A percentile compares a stretch with the other conserved stretches of the same genome.
Evolutionary conservation across 2,888 invertebrate genomes (phyloP).

Genomic region (Drosophila tanythrix): DNA sequence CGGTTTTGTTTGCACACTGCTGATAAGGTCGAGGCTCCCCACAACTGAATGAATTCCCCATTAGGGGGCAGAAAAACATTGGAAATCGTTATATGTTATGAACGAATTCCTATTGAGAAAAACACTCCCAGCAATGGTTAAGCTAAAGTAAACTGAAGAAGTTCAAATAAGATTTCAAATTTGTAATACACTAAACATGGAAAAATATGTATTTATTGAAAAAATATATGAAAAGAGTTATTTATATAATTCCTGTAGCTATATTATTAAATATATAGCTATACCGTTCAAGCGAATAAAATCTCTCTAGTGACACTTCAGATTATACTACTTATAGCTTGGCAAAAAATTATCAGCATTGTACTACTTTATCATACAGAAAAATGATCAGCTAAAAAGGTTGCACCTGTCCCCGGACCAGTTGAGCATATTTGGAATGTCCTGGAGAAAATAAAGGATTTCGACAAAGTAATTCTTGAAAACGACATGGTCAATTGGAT

Average conservation of each 20-base stretch:
- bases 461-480: neutral
- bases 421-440: too few relatives aligned
- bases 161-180: neutral
- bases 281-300: neutral
- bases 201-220: neutral
- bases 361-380: neutral
- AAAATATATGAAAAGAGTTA: neutral
- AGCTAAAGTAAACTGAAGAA: neutral
- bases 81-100: neutral
- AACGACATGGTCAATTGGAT: too few relatives aligned
- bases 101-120: neutral
- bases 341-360: neutral
- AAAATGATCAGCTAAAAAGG: neutral
- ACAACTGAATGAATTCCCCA: constrained; percentile 32
- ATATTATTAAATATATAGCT: neutral
- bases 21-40: constrained; percentile 27
- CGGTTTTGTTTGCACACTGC: constrained; percentile 27
- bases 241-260: neutral
- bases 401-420: too few relatives aligned
- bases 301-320: neutral
- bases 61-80: neutral
- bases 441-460: neutral
- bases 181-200: neutral
- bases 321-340: neutral
- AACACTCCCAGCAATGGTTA: neutral